Conservation (phyloP, 1,140 invertebrate genomes). For the Trachelipus rathkii region DNA sequence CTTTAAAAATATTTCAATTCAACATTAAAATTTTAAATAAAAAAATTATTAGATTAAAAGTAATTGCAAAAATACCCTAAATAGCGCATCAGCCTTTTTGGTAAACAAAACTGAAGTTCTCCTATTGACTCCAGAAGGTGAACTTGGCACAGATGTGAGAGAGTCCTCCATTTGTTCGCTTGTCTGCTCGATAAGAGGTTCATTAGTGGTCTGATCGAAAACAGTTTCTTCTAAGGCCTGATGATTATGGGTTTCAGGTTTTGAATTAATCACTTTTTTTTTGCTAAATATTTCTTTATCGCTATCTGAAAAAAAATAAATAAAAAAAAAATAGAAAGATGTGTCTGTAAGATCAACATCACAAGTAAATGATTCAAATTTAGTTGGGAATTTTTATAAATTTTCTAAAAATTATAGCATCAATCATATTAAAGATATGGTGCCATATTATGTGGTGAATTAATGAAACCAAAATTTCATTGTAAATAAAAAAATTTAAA, state of each 20-base stretch:
- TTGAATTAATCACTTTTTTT: conserved; percentile 31
- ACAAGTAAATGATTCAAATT: too few species aligned
- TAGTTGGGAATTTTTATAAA: too few species aligned
- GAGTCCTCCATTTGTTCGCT: conserved; percentile 42
- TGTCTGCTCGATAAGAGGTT: conserved; percentile 47
- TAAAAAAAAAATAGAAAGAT: too few species aligned
- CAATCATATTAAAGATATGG: too few species aligned
- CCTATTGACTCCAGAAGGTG: conserved; percentile 66
- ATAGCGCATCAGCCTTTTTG: conserved; percentile 61
- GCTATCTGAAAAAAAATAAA: conserved; percentile 29
- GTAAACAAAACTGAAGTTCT: conserved; percentile 77
- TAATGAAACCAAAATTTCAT: too few species aligned
- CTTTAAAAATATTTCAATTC: background rate
- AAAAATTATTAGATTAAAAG: too few species aligned
- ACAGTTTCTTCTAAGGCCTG: conserved; percentile 33
- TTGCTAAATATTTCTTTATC: conserved; percentile 43
- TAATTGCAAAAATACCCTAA: conserved; percentile 31
- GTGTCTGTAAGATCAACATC: too few species aligned
- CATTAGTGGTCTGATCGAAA: conserved; percentile 44
- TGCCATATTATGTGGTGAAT: too few species aligned
- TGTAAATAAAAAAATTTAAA: too few species aligned
- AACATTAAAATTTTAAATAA: too few species aligned
- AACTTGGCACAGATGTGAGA: conserved; percentile 40
- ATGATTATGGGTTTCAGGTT: conserved; percentile 22
- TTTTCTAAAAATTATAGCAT: too few species aligned